Conservation (phyloP, 2,113 vertebrate genomes). For the Gracilinanus agilis region DNA sequence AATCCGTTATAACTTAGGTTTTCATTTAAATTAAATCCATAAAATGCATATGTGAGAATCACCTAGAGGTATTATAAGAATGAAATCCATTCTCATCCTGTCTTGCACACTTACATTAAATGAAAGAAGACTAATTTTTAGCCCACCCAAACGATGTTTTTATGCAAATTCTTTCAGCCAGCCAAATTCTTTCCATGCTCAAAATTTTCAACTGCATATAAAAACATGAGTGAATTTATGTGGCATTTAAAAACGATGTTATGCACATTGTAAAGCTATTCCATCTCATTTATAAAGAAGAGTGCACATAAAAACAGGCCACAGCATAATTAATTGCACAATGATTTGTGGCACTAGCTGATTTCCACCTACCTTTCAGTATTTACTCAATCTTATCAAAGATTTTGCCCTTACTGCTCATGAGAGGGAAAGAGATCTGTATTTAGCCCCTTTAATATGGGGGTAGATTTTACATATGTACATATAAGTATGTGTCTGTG, state of each 20-base stretch:
- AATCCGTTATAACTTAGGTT: slow-evolving; percentile 64
- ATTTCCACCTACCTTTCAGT: slow-evolving; percentile 61
- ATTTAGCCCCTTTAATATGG: not conserved
- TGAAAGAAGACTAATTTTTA: slow-evolving; percentile 74
- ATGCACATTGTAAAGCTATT: slow-evolving; percentile 80
- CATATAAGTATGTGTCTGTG: not conserved
- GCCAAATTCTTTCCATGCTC: slow-evolving; percentile 79
- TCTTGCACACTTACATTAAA: slow-evolving; percentile 67
- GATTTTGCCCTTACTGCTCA: not conserved
- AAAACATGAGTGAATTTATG: slow-evolving; percentile 80
- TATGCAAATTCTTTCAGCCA: slow-evolving; percentile 80
- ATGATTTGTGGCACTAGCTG: slow-evolving; percentile 68
- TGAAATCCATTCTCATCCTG: slow-evolving; percentile 74
- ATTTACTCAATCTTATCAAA: slow-evolving; percentile 51
- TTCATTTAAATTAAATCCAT: slow-evolving; percentile 76
- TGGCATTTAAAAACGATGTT: slow-evolving; percentile 79
- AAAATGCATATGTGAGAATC: slow-evolving; percentile 76
- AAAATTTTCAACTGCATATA: slow-evolving; percentile 78
- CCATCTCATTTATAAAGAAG: slow-evolving; percentile 79
- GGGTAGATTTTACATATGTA: not conserved
- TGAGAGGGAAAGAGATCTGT: not conserved
- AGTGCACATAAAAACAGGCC: slow-evolving; percentile 79
- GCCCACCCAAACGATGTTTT: slow-evolving; percentile 76
- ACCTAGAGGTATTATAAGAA: slow-evolving; percentile 74
- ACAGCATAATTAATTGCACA: slow-evolving; percentile 77